phyloP scores from a whole-genome alignment of 1,140 invertebrate genomes.

The Bombus waltoni region DNA sequence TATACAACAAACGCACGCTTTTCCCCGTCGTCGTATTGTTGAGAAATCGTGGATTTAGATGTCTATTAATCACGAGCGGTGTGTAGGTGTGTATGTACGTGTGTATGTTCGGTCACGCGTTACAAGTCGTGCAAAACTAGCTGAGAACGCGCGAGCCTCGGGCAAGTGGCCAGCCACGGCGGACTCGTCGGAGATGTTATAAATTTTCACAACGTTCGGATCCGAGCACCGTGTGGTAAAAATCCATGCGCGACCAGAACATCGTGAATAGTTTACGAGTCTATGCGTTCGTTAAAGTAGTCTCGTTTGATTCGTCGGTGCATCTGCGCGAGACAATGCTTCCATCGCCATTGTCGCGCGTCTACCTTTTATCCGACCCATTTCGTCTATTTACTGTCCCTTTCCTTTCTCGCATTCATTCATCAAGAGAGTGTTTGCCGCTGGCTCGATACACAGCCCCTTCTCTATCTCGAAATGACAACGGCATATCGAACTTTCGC shows the following conservation, averaged over 20 bases:
- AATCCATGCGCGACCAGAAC: background rate
- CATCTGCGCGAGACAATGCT: background rate
- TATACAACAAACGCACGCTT: slow-evolving; percentile 32
- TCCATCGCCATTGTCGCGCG: background rate
- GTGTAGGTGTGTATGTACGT: background rate
- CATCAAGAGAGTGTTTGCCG: background rate
- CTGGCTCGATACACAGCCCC: background rate
- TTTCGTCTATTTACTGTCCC: background rate
- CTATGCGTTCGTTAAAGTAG: background rate
- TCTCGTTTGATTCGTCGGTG: background rate
- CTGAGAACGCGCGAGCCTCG: slow-evolving; percentile 11
- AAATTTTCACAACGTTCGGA: slow-evolving; percentile 25
- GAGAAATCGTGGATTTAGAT: slow-evolving; percentile 42
- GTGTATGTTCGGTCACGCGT: slow-evolving; percentile 18
- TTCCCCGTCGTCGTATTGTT: slow-evolving; percentile 34
- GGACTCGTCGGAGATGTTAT: slow-evolving; percentile 26
- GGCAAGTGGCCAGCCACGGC: slow-evolving; percentile 32
- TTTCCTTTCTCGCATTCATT: background rate
- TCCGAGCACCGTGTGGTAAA: background rate
- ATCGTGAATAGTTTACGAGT: slow-evolving; percentile 14
- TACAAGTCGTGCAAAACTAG: slow-evolving; percentile 23
- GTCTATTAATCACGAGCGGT: slow-evolving; percentile 51
- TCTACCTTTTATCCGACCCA: background rate
- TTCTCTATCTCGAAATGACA: background rate
- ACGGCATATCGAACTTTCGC: background rate